These are phyloP conservation scores for Leucophenga varia DNA, from an alignment of 1,140 invertebrate genomes.

Conservation along the genomic window DNA sequence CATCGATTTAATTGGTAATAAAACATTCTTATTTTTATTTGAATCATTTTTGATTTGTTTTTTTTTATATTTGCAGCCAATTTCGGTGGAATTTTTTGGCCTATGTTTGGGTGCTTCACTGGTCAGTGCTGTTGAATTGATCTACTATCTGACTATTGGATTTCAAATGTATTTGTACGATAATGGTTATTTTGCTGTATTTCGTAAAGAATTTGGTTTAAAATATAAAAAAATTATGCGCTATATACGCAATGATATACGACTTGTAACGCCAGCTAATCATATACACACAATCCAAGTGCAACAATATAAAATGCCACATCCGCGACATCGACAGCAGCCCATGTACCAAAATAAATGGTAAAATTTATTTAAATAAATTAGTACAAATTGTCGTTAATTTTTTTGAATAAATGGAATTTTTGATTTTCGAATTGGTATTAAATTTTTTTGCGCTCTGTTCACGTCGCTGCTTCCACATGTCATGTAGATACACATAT, in stretches of 20 bases:
- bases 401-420: too few relatives aligned
- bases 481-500: constrained; percentile 26
- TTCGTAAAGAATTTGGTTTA: constrained; percentile 10
- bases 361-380: not conserved
- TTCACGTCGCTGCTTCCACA: constrained; percentile 1
- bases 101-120: constrained; percentile 55
- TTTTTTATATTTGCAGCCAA: constrained; percentile 34
- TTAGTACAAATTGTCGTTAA: too few relatives aligned
- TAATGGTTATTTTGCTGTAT: constrained; percentile 28
- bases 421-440: too few relatives aligned
- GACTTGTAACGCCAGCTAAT: too few relatives aligned
- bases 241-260: constrained; percentile 31
- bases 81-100: constrained; percentile 54
- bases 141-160: constrained; percentile 53
- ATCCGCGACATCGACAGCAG: too few relatives aligned
- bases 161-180: constrained; percentile 38
- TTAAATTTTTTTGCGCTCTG: too few relatives aligned
- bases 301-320: too few relatives aligned
- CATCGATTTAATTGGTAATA: constrained; percentile 43
- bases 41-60: too few relatives aligned
- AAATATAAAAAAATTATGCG: constrained; percentile 16
- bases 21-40: too few relatives aligned
- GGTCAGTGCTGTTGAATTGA: constrained; percentile 51
- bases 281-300: too few relatives aligned
- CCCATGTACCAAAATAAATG: not conserved